phyloP scores from a whole-genome alignment of 2,113 vertebrate species.

The Hypanus sabinus region DNA sequence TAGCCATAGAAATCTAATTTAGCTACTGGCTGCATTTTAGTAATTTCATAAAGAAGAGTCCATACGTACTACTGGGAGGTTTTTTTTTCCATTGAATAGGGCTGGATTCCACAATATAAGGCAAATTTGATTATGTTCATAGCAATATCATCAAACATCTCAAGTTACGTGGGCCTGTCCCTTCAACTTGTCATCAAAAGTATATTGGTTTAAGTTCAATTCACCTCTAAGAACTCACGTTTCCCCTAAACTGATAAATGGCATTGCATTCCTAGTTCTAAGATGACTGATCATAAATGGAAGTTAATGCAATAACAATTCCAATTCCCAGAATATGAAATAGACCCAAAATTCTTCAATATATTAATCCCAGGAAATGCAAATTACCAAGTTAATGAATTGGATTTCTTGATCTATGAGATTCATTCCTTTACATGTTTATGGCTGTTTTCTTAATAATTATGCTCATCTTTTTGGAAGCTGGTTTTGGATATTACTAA shows the following conservation, averaged over 20 bases:
- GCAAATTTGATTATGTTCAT: constrained; percentile 1
- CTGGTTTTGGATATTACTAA: not conserved
- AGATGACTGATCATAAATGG: not conserved
- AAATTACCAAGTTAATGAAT: not conserved
- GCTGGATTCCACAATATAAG: not conserved
- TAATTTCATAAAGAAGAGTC: not conserved
- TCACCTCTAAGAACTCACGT: not conserved
- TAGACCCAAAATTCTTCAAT: not conserved
- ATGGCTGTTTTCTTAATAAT: not conserved
- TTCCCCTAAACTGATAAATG: not conserved
- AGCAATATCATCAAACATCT: constrained; percentile 21
- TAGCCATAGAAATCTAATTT: constrained; percentile 5
- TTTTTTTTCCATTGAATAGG: not conserved
- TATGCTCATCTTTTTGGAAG: not conserved
- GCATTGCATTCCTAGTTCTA: not conserved
- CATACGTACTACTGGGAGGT: not conserved
- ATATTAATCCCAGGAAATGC: not conserved
- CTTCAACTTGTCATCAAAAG: not conserved
- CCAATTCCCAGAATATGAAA: not conserved
- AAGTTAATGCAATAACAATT: not conserved
- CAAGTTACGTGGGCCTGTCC: not conserved
- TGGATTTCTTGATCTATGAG: not conserved
- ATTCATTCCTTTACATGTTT: not conserved
- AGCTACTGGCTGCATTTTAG: not conserved
- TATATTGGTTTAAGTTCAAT: not conserved